Evolutionary conservation across 2,113 vertebrate species (phyloP).

Genomic region (Rhinolophus sinicus): DNA sequence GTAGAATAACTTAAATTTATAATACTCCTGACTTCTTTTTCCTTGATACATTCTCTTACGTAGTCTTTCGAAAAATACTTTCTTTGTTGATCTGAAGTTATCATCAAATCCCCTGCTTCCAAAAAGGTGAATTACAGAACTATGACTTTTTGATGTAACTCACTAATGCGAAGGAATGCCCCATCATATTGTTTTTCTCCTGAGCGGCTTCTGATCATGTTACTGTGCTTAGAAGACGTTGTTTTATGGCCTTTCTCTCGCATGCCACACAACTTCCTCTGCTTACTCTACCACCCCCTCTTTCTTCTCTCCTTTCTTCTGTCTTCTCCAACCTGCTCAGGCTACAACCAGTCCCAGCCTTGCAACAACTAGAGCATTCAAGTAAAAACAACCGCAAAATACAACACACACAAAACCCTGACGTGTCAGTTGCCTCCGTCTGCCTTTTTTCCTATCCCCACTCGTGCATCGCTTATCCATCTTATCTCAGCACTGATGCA

Average conservation of each 20-base stretch:
- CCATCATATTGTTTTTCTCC: background rate
- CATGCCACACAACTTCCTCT: background rate
- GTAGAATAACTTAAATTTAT: background rate
- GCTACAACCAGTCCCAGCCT: background rate
- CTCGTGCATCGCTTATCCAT: too few species aligned
- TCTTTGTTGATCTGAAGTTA: background rate
- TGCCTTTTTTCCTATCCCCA: background rate
- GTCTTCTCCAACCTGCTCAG: background rate
- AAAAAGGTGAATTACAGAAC: background rate
- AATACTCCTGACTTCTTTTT: background rate
- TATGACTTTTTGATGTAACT: background rate
- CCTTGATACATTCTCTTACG: background rate
- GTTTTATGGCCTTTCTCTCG: background rate
- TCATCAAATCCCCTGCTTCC: background rate
- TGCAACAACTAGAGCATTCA: background rate
- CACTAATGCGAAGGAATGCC: background rate
- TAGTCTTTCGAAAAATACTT: background rate
- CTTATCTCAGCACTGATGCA: background rate
- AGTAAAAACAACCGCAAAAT: background rate
- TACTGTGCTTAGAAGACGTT: background rate
- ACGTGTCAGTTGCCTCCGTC: background rate
- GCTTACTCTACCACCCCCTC: background rate
- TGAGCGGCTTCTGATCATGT: rapidly evolving
- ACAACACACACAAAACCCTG: background rate
- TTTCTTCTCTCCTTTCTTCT: background rate